Evolutionary conservation across 2,888 invertebrate species (phyloP).

Genomic region (Podotricha telesiphe): DNA sequence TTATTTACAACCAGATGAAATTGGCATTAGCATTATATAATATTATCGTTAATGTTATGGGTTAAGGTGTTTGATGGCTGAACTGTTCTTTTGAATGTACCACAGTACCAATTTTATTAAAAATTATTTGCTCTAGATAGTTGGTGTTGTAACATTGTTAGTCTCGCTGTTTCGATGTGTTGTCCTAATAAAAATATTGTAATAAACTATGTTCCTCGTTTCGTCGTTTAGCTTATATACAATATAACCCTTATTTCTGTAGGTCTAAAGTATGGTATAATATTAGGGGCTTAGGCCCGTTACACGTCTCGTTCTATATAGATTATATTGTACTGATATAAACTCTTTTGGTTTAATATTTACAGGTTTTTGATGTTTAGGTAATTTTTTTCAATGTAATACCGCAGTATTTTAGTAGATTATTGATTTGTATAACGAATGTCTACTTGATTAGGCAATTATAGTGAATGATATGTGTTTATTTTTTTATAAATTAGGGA

Average conservation of each 20-base stretch:
- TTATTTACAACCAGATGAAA: slow-evolving; percentile 16
- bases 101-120: slow-evolving; percentile 52
- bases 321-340: slow-evolving; percentile 69
- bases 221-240: slow-evolving; percentile 57
- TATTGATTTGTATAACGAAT: slow-evolving; percentile 45
- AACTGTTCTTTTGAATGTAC: slow-evolving; percentile 56
- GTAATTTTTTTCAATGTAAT: slow-evolving; percentile 72
- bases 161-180: slow-evolving; percentile 53
- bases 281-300: slow-evolving; percentile 60
- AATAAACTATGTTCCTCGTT: slow-evolving; percentile 46
- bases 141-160: slow-evolving; percentile 77
- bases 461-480: slow-evolving; percentile 65
- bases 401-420: slow-evolving; percentile 45
- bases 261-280: slow-evolving; percentile 42
- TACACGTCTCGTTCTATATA: slow-evolving; percentile 55
- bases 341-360: slow-evolving; percentile 74
- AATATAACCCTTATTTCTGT: slow-evolving; percentile 42
- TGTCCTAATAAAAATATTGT: slow-evolving; percentile 48
- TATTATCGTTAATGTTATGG: slow-evolving; percentile 62
- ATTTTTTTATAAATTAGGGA: slow-evolving; percentile 42
- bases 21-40: slow-evolving; percentile 42
- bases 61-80: slow-evolving; percentile 51
- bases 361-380: slow-evolving; percentile 81
- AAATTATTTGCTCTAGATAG: slow-evolving; percentile 73
- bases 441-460: slow-evolving; percentile 40